Evolutionary conservation across 1,140 invertebrate species (phyloP).

Genomic region (Bathynomus jamesi): DNA sequence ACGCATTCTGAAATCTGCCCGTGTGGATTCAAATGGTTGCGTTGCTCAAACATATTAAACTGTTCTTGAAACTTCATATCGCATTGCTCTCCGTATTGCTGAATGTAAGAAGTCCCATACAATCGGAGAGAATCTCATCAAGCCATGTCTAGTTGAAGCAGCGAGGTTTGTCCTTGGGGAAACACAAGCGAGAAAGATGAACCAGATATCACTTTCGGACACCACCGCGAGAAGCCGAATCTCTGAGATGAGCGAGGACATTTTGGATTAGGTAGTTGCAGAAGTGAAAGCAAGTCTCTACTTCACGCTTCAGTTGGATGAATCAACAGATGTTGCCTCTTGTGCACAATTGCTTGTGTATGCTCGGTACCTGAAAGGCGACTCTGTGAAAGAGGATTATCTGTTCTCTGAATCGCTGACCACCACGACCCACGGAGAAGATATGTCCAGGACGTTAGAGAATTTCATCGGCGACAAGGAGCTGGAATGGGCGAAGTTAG

Average conservation of each 20-base stretch:
- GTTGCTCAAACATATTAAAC: too few relatives aligned
- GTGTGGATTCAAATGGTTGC: too few relatives aligned
- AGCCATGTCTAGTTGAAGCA: not conserved
- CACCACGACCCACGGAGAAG: not conserved
- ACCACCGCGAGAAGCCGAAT: not conserved
- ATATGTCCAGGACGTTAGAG: not conserved
- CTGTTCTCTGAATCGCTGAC: not conserved
- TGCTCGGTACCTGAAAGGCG: not conserved
- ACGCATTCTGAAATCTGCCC: too few relatives aligned
- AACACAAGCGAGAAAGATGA: not conserved
- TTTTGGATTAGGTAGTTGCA: not conserved
- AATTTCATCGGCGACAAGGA: not conserved
- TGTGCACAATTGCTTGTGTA: not conserved
- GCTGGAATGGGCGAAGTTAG: not conserved
- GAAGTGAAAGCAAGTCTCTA: not conserved
- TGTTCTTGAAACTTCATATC: too few relatives aligned
- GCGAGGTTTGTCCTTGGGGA: not conserved
- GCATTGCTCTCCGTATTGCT: too few relatives aligned
- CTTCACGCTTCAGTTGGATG: not conserved
- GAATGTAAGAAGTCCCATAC: not conserved
- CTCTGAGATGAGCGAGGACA: not conserved
- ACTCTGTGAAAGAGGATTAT: not conserved
- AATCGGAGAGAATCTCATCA: too few relatives aligned
- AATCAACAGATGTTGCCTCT: not conserved
- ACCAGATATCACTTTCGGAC: not conserved